Evolutionary conservation across 2,888 invertebrate genomes (phyloP).

Genomic region (Oligia fasciuncula): DNA sequence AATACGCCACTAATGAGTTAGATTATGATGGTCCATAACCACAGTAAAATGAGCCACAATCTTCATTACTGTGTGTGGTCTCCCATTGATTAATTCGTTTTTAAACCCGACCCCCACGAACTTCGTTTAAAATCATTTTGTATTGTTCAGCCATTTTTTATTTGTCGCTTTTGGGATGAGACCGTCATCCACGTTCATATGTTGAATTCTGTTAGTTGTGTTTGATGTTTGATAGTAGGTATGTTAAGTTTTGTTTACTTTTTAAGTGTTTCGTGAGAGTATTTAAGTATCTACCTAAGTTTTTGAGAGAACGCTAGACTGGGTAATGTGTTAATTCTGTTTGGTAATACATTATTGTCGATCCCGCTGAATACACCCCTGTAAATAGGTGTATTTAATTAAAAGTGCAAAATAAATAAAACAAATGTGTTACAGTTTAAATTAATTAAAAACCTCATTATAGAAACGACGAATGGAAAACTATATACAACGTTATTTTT

Average conservation of each 20-base stretch:
- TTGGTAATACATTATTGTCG: no score
- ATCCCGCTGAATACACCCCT: no score
- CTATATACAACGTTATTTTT: no score
- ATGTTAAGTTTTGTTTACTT: conserved; percentile 4
- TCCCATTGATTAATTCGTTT: conserved; percentile 60
- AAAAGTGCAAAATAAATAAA: no score
- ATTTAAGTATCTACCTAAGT: background rate
- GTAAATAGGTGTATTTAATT: no score
- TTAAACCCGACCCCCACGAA: conserved; percentile 48
- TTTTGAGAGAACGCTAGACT: background rate
- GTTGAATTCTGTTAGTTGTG: background rate
- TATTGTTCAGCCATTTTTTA: conserved; percentile 60
- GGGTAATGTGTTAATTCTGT: no score
- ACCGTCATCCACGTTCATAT: conserved; percentile 5
- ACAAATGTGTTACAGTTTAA: no score
- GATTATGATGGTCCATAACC: conserved; percentile 76
- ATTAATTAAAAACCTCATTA: no score
- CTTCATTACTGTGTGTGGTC: conserved; percentile 61
- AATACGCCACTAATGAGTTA: conserved; percentile 83
- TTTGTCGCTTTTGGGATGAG: background rate
- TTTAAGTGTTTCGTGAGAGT: background rate
- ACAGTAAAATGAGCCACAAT: conserved; percentile 50
- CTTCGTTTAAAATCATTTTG: conserved; percentile 52
- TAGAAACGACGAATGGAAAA: background rate
- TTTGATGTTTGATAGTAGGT: background rate